Percentiles rank a stretch among this genome's conserved stretches.
These are phyloP conservation scores for Aspidapion aeneum DNA, from an alignment of 2,888 invertebrate species.

Conservation along the genomic window DNA sequence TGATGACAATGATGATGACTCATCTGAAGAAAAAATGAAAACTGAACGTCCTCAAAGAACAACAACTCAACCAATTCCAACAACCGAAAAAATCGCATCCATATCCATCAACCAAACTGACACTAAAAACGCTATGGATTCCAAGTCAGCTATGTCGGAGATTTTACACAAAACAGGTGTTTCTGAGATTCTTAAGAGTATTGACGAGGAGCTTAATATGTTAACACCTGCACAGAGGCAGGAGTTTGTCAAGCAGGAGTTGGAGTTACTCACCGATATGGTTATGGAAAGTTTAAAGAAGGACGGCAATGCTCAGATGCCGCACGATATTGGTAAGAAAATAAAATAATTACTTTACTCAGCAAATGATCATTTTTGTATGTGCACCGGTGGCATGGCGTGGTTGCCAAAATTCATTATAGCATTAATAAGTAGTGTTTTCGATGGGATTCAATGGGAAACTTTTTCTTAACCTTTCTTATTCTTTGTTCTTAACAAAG, in stretches of 20 bases:
- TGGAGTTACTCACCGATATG: slow-evolving; percentile 16
- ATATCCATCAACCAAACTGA: not conserved
- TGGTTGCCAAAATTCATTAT: too few species aligned
- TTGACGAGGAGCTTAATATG: slow-evolving; percentile 15
- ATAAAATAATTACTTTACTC: too few species aligned
- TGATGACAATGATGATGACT: not conserved
- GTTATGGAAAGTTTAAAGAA: slow-evolving; percentile 12
- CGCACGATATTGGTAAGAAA: not conserved
- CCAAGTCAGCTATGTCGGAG: not conserved
- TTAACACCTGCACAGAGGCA: slow-evolving; percentile 19
- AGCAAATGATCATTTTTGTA: too few species aligned
- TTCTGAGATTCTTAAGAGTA: slow-evolving; percentile 9
- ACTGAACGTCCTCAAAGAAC: too few species aligned
- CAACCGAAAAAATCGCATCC: not conserved
- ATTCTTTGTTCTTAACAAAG: too few species aligned
- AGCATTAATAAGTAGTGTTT: too few species aligned
- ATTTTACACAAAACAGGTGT: not conserved
- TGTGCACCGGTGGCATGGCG: too few species aligned
- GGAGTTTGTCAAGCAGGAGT: slow-evolving; percentile 18
- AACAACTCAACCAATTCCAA: not conserved
- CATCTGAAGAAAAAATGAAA: not conserved
- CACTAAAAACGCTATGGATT: not conserved
- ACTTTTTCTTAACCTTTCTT: too few species aligned
- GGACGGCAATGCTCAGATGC: not conserved
- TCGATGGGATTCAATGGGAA: too few species aligned